These are phyloP conservation scores for Trachymyrmex septentrionalis DNA, from an alignment of 1,140 invertebrate genomes.

Conservation along the genomic window DNA sequence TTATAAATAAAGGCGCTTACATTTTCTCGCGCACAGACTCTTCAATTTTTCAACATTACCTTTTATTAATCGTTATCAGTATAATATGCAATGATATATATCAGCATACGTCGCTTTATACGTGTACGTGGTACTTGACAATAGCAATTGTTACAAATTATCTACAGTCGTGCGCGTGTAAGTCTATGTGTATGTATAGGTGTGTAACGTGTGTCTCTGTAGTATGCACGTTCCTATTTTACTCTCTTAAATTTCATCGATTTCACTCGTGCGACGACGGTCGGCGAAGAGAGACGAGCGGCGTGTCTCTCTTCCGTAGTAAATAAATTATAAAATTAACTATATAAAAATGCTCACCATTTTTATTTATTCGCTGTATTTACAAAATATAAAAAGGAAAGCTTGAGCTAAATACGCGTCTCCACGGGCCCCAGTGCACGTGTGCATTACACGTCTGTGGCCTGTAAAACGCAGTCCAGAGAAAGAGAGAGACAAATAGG, in stretches of 20 bases:
- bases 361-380: slow-evolving; percentile 79
- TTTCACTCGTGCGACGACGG: slow-evolving; percentile 5
- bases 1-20: neutral
- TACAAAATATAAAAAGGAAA: slow-evolving; percentile 80
- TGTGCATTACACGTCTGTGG: neutral
- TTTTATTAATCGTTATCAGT: slow-evolving; percentile 85
- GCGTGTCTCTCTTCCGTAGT: slow-evolving; percentile 77
- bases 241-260: slow-evolving; percentile 43
- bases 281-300: slow-evolving; percentile 65
- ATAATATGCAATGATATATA: slow-evolving; percentile 83
- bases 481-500: slow-evolving; percentile 33
- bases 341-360: slow-evolving; percentile 83
- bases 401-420: slow-evolving; percentile 70
- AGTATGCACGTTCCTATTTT: slow-evolving; percentile 55
- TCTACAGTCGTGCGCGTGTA: slow-evolving; percentile 82
- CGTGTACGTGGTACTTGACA: slow-evolving; percentile 83
- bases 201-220: slow-evolving; percentile 48
- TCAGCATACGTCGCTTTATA: slow-evolving; percentile 73
- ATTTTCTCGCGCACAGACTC: neutral
- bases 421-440: neutral
- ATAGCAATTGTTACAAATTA: slow-evolving; percentile 85
- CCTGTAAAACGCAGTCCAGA: slow-evolving; percentile 31
- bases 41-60: slow-evolving; percentile 83
- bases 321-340: slow-evolving; percentile 84
- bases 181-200: slow-evolving; percentile 63